These are phyloP conservation scores for Nerophis ophidion DNA, from an alignment of 2,113 vertebrate genomes.

Conservation along the genomic window DNA sequence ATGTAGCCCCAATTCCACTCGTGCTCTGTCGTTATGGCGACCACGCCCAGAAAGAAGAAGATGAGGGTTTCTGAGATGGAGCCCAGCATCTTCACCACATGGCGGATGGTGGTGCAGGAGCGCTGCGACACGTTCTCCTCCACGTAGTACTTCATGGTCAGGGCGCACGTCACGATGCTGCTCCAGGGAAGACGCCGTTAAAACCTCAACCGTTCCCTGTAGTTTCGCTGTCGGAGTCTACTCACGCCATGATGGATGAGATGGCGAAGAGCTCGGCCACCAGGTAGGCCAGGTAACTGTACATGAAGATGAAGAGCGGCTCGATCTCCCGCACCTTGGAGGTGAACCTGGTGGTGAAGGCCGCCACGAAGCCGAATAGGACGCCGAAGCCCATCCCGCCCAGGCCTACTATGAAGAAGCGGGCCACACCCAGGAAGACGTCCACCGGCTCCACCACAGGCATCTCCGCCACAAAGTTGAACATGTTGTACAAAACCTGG, in stretches of 20 bases:
- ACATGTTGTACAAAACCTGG: constrained; percentile 94
- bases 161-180: constrained; percentile 90
- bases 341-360: constrained; percentile 96
- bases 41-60: constrained; percentile 97
- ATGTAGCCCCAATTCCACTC: constrained; percentile 98
- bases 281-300: constrained; percentile 93
- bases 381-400: constrained; percentile 88
- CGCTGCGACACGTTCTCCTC: constrained; percentile 95
- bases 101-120: constrained; percentile 92
- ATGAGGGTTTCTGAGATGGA: constrained; percentile 94
- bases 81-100: constrained; percentile 95
- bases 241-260: constrained; percentile 98
- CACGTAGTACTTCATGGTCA: constrained; percentile 97
- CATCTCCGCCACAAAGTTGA: constrained; percentile 90
- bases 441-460: constrained; percentile 83
- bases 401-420: constrained; percentile 88
- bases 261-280: constrained; percentile 92
- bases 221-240: constrained; percentile 31
- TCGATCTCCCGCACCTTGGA: constrained; percentile 90
- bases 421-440: constrained; percentile 84
- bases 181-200: not conserved
- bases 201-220: not conserved
- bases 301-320: constrained; percentile 96
- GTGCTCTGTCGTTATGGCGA: constrained; percentile 89
- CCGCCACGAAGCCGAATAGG: constrained; percentile 88